A percentile compares a stretch with the other conserved stretches of the same genome.
These are phyloP conservation scores for Hippocampus comes DNA, from an alignment of 2,113 vertebrate genomes.

Conservation along the genomic window DNA sequence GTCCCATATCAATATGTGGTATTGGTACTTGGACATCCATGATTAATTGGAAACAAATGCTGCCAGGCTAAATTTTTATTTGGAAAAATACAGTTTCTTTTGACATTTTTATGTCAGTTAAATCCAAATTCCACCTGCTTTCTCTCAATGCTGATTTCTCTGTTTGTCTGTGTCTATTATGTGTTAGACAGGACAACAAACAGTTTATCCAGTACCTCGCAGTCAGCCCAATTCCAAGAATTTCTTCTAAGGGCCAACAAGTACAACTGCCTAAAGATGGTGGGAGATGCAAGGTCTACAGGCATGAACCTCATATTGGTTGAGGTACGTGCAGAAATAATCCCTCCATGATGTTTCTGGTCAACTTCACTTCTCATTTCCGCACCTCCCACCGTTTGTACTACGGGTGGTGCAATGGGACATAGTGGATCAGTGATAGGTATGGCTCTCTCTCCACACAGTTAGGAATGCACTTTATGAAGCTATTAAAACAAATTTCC, in stretches of 20 bases:
- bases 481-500: no score
- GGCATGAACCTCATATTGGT: slow-evolving; percentile 85
- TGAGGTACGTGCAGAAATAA: slow-evolving; percentile 75
- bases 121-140: not conserved
- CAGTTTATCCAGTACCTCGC: slow-evolving; percentile 73
- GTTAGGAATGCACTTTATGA: no score
- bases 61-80: no score
- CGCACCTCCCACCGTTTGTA: not conserved
- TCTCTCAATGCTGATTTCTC: not conserved
- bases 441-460: not conserved
- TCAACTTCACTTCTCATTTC: not conserved
- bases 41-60: no score
- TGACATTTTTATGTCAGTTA: not conserved
- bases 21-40: no score
- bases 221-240: slow-evolving; percentile 82
- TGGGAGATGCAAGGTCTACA: slow-evolving; percentile 71
- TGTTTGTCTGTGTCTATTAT: not conserved
- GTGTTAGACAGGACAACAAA: slow-evolving; percentile 73
- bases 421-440: not conserved
- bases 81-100: no score
- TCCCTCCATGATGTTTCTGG: not conserved
- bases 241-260: slow-evolving; percentile 92
- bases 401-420: not conserved
- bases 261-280: slow-evolving; percentile 87
- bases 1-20: no score